Evolutionary conservation across 1,140 invertebrate genomes (phyloP), one percentile per base, ranked within the genome.

Genomic region (Whitmania pigra): DNA sequence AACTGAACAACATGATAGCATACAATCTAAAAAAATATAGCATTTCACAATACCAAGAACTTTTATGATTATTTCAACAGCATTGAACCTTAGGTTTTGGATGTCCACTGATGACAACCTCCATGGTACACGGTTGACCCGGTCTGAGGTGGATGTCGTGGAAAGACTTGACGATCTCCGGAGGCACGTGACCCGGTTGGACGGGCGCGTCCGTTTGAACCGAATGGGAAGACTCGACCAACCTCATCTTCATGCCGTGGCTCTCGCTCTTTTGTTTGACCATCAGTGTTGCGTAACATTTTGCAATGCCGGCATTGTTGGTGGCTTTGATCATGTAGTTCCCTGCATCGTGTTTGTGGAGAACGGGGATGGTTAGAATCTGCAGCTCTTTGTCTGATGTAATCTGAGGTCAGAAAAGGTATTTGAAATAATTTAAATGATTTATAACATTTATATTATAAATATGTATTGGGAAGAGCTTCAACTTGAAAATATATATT

Each of bases 61-160:
- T n/a, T n/a, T n/a, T n/a, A n/a, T n/a, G n/a, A n/a, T n/a, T n/a
- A n/a, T n/a, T n/a, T n/a, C n/a, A n/a, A 49, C 9, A 0, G 36
- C 15, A 36, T 54, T 77, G 80, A 80, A 89, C 87, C 85, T 88
- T 89, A 22, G 89, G 89, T 72, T 85, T 84, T 0, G 89, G 89
- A 78, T 86, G 88, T 22, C 89, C 89, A 71, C 79, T 81, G 43
- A 88, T 86, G 29, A 87, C 84, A 76, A 88, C 90, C 76, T 89
- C 88, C 76, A 90, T 89, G 77, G 86, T 88, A 2, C 86, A 86
- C 9, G 84, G 78, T 2, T 84, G 82, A 20, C 87, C 87, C 67
- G 81, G 79, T 71, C 78, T 78, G 22, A 84, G 80, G 9, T 72
- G 75, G 54, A 77, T 72, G 73, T 82, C 81, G 57, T 78, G 76